A percentile compares a stretch with the other conserved stretches of the same genome.
Conservation (phyloP, 2,888 invertebrate species). For the Hirtodrosophila confusa region DNA sequence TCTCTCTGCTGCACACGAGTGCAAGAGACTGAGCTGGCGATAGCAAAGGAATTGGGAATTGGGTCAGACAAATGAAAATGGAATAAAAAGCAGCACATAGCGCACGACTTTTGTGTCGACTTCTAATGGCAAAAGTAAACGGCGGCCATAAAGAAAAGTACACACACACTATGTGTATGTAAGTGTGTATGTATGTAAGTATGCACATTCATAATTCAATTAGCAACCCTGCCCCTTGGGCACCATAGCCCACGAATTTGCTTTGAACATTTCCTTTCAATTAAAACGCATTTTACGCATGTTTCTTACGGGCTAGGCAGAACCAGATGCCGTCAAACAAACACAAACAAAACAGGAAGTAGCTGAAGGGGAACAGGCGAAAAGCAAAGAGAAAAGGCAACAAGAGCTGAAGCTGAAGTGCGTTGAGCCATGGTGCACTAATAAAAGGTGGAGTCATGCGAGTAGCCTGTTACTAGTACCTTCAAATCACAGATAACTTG, state of each 20-base stretch:
- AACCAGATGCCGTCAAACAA: slow-evolving; percentile 64
- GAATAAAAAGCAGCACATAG: slow-evolving; percentile 39
- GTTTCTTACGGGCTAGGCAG: slow-evolving; percentile 31
- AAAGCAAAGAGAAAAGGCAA: background rate
- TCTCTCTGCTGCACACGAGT: slow-evolving; percentile 48
- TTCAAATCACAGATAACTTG: no score
- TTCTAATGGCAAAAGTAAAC: slow-evolving; percentile 59
- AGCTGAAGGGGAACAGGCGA: background rate
- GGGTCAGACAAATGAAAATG: slow-evolving; percentile 63
- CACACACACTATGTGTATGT: background rate
- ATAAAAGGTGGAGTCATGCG: no score
- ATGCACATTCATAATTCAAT: slow-evolving; percentile 62
- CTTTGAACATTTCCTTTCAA: slow-evolving; percentile 74
- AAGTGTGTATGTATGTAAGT: background rate
- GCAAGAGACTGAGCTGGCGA: slow-evolving; percentile 34
- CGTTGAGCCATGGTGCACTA: background rate
- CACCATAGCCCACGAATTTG: slow-evolving; percentile 36
- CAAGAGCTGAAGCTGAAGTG: slow-evolving; percentile 3
- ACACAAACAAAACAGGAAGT: slow-evolving; percentile 39
- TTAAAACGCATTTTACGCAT: slow-evolving; percentile 74
- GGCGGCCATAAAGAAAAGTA: slow-evolving; percentile 26
- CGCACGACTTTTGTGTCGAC: slow-evolving; percentile 39
- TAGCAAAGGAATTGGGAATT: slow-evolving; percentile 60
- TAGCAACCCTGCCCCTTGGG: slow-evolving; percentile 38
- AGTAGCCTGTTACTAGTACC: no score